These are phyloP conservation scores for Tyrophagus putrescentiae DNA, from an alignment of 1,140 invertebrate genomes.

Conservation along the genomic window DNA sequence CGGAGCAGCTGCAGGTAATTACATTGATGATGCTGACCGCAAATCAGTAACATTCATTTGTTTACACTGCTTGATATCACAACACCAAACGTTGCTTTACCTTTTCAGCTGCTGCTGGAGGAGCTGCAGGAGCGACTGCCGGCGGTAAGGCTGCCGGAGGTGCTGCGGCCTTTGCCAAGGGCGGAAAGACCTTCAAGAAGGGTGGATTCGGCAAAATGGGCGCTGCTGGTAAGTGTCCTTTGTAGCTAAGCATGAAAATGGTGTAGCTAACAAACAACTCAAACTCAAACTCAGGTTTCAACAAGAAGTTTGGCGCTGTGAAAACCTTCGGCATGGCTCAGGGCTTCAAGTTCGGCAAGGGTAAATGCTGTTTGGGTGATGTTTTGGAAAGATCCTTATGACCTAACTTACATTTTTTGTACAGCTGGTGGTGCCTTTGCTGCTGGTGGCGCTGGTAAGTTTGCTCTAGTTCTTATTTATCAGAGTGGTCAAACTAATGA, in stretches of 20 bases:
- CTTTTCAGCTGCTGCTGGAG: no score
- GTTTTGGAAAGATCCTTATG: neutral
- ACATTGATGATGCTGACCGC: no score
- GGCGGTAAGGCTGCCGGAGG: neutral
- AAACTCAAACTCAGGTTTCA: conserved; percentile 22
- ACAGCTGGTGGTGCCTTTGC: conserved; percentile 18
- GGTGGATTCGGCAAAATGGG: conserved; percentile 19
- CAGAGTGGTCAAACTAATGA: neutral
- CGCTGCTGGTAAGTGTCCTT: no score
- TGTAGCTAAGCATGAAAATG: no score
- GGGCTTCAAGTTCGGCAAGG: conserved; percentile 21
- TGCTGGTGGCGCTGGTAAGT: conserved; percentile 19
- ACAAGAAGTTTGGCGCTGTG: conserved; percentile 17
- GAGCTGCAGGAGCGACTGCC: no score
- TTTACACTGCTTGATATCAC: no score
- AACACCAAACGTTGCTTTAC: no score
- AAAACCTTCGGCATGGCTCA: conserved; percentile 20
- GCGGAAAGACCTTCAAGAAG: no score
- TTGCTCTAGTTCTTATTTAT: neutral
- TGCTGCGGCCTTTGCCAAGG: conserved; percentile 2
- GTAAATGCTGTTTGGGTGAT: neutral
- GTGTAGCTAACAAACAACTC: no score
- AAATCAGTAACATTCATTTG: no score
- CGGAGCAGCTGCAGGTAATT: no score
- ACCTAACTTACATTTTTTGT: conserved; percentile 2